A percentile compares a stretch with the other conserved stretches of the same genome.
phyloP scores from a whole-genome alignment of 2,888 invertebrate species.

The Monopis laevigella region DNA sequence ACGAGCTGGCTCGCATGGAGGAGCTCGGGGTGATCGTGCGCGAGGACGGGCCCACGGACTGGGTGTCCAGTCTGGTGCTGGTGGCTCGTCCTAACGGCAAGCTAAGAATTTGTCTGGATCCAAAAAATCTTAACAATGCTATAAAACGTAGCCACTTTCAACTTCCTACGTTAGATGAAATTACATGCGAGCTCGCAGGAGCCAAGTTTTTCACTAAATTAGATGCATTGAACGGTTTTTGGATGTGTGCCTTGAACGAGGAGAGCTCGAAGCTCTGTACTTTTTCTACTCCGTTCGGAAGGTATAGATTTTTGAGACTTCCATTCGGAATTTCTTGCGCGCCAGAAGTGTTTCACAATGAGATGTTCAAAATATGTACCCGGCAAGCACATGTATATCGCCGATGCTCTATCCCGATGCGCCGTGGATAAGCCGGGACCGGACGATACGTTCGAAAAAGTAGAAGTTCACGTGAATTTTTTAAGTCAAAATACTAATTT shows the following conservation, averaged over 20 bases:
- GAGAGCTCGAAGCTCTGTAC: conserved; percentile 10
- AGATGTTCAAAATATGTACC: conserved; percentile 18
- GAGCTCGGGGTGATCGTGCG: conserved; percentile 11
- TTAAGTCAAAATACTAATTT: too few species aligned
- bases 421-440: too few species aligned
- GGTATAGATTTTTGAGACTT: conserved; percentile 7
- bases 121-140: conserved; percentile 15
- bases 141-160: conserved; percentile 16
- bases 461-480: too few species aligned
- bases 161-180: conserved; percentile 17
- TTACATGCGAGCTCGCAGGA: conserved; percentile 14
- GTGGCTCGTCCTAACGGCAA: conserved; percentile 14
- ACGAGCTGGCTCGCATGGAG: conserved; percentile 4
- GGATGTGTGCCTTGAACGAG: conserved; percentile 7
- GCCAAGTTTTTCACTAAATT: conserved; percentile 15
- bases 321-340: conserved; percentile 10
- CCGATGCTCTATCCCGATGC: too few species aligned
- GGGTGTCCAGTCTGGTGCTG: conserved; percentile 15
- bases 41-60: conserved; percentile 15
- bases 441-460: too few species aligned
- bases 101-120: conserved; percentile 16
- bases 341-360: conserved; percentile 17
- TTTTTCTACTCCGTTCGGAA: conserved; percentile 10
- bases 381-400: too few species aligned
- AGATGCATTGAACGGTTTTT: conserved; percentile 16